Conservation (phyloP, 2,113 vertebrate species). For the Callorhinus ursinus region DNA sequence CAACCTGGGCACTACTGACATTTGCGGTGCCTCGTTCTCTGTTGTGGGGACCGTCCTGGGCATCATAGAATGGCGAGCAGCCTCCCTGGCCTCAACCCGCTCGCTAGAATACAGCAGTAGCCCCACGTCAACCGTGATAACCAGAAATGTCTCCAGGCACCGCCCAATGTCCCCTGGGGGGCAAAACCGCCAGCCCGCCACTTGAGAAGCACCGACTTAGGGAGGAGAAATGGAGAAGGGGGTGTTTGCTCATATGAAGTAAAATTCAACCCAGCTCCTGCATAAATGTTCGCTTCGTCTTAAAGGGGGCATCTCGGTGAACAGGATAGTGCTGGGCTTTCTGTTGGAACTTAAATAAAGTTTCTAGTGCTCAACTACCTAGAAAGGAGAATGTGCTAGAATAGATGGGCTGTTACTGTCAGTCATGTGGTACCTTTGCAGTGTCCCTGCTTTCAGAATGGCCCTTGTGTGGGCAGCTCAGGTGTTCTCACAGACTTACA, state of each 20-base stretch:
- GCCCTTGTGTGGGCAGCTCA: background rate
- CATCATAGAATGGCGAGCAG: background rate
- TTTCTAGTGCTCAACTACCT: accelerated
- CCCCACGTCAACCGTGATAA: accelerated
- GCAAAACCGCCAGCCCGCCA: background rate
- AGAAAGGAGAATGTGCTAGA: background rate
- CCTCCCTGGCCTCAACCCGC: background rate
- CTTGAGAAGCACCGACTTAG: background rate
- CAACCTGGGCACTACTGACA: background rate
- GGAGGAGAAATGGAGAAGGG: background rate
- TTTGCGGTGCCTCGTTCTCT: background rate
- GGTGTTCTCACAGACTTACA: background rate
- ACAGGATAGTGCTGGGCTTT: background rate
- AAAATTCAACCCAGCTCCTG: background rate
- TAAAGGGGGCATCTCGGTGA: accelerated
- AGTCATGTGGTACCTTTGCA: background rate
- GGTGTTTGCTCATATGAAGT: background rate
- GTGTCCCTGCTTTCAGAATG: background rate
- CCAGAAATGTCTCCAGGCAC: background rate
- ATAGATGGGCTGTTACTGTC: accelerated
- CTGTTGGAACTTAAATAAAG: accelerated
- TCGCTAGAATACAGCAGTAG: background rate
- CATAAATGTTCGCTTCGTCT: accelerated
- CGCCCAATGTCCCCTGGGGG: background rate
- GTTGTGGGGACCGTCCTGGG: background rate